Percentiles rank a stretch among this genome's conserved stretches.
Evolutionary conservation across 2,113 vertebrate species (phyloP).

Genomic region (Antechinus flavipes): DNA sequence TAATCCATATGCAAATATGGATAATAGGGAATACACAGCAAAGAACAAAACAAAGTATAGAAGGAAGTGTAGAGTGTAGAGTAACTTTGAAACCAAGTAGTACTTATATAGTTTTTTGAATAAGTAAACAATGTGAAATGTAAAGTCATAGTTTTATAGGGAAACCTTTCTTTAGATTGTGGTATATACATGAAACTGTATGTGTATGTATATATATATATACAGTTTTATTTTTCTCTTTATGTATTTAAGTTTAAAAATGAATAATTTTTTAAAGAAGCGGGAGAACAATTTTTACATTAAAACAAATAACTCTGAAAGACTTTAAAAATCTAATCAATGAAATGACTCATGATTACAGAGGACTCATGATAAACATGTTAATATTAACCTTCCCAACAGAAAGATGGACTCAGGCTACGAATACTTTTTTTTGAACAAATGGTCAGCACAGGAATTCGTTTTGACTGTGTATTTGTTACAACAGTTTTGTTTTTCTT

Average conservation of each 20-base stretch:
- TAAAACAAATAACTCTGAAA: not conserved
- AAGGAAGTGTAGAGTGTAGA: no score
- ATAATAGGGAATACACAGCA: no score
- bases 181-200: no score
- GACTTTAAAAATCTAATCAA: not conserved
- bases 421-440: not conserved
- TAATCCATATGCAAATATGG: no score
- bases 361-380: not conserved
- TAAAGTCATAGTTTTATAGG: no score
- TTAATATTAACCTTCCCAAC: not conserved
- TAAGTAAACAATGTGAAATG: no score
- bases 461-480: not conserved
- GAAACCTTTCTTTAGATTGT: no score
- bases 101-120: no score
- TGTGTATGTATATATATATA: no score
- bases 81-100: no score
- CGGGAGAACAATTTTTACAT: not conserved
- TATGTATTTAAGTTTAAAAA: no score
- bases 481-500: not conserved
- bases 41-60: no score
- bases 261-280: not conserved
- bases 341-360: not conserved
- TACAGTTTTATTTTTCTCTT: not conserved
- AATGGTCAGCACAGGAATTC: not conserved
- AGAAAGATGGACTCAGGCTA: not conserved